Evolutionary conservation across 2,888 invertebrate genomes (phyloP), one percentile per base, ranked within the genome.

Genomic region (Drosophila anomalata): DNA sequence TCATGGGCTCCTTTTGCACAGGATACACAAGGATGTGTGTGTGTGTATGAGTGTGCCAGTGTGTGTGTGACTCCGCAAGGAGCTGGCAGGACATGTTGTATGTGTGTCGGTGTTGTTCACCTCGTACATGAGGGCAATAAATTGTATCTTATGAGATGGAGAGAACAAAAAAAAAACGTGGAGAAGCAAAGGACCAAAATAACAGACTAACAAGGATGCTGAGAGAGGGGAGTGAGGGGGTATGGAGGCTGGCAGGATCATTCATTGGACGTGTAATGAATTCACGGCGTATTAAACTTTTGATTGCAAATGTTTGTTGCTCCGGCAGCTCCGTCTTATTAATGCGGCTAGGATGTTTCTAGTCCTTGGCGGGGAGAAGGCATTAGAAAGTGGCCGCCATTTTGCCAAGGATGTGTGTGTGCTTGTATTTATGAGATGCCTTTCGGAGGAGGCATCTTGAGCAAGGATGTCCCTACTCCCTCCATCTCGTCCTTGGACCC

Each of bases 91-190:
- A 57, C 48, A 57, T 70, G 41, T 17, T 55, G 51, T 31, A 31
- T 47, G 46, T 31, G 50, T 65, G 29, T 73, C 68, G 75, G 57
- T 74, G 42, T 72, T 55, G 52, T 74, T 60, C 60, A 76, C 56
- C 70, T 41, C 51, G 62, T 66, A 66, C 77, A 77, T 82, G 83
- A 79, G 66, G 87, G 82, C 83, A 87, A 85, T 88, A 88, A 88
- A 88, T 85, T 88, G 75, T 82, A 79, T 85, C 84, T 84, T 81
- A 82, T 87, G 79, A 77, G 82, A 79, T 29, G 36, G n/a, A 36
- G 79, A 77, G 82, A 79, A 48, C 5, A n/a, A 36, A n/a, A 12
- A n/a, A n/a, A 12, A 36, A 74, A 42, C 5, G 52, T 17, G 17
- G 17, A 17, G 17, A 17, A 17, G 17, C 17, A 48, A 82, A 78